Conservation (phyloP, 2,113 vertebrate species). For the Lamprologus callipterus region DNA sequence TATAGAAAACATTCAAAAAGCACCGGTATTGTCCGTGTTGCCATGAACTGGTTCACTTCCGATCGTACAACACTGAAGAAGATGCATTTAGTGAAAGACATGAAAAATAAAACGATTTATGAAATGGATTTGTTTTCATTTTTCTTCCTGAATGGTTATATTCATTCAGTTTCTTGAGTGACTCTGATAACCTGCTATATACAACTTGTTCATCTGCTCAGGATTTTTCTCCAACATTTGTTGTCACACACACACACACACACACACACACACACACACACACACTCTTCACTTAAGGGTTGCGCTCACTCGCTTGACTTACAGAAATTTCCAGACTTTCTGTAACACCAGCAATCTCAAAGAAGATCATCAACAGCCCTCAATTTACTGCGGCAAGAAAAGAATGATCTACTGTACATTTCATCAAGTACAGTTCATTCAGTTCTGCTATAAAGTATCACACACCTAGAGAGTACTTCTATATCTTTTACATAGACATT, state of each 20-base stretch:
- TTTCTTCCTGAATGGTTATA: neutral
- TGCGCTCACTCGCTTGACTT: neutral
- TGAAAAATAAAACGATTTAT: neutral
- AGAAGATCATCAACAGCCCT: neutral
- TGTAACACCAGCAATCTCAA: neutral
- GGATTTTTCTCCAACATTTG: neutral
- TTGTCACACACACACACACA: neutral
- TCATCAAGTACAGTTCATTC: neutral
- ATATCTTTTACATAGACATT: neutral
- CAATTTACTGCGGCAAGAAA: neutral
- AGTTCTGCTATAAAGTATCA: neutral
- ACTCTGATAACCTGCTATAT: conserved; percentile 29
- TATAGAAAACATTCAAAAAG: neutral
- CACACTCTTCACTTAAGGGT: neutral
- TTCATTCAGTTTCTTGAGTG: neutral
- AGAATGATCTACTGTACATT: neutral
- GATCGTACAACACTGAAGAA: neutral
- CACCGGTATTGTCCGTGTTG: neutral
- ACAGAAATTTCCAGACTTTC: neutral
- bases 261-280: neutral
- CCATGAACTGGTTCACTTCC: neutral
- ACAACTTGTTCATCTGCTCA: conserved; percentile 24
- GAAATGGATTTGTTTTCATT: neutral
- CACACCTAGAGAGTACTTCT: neutral
- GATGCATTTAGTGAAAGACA: neutral